Evolutionary conservation across 1,140 invertebrate species (phyloP).

Genomic region (Parasteatoda tepidariorum): DNA sequence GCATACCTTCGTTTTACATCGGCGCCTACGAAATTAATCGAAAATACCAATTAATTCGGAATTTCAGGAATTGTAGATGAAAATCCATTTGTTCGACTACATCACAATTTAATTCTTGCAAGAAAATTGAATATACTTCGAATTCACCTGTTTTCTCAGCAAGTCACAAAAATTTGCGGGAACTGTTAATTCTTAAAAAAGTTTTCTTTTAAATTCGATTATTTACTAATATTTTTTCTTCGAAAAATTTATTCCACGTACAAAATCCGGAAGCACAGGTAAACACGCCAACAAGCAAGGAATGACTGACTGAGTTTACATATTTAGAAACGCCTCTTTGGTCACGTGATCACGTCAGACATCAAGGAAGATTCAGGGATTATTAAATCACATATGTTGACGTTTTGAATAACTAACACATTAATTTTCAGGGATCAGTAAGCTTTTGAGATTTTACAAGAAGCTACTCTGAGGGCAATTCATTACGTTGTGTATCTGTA

Average conservation of each 20-base stretch:
- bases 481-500: no score
- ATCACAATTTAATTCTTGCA: neutral
- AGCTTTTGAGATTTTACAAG: no score
- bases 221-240: neutral
- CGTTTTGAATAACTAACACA: no score
- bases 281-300: neutral
- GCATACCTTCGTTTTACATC: neutral
- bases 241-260: neutral
- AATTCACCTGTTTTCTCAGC: no score
- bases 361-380: neutral
- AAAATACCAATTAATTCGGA: neutral
- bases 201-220: neutral
- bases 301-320: neutral
- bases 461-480: no score
- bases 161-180: neutral
- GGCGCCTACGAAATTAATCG: neutral
- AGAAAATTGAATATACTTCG: neutral
- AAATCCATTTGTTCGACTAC: neutral
- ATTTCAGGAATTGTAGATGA: neutral
- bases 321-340: slow-evolving; percentile 6
- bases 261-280: neutral
- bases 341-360: slow-evolving; percentile 1
- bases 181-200: neutral
- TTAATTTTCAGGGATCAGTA: no score
- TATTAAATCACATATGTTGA: no score